Conservation (phyloP, 1,140 invertebrate species). For the Ladona fulva region DNA sequence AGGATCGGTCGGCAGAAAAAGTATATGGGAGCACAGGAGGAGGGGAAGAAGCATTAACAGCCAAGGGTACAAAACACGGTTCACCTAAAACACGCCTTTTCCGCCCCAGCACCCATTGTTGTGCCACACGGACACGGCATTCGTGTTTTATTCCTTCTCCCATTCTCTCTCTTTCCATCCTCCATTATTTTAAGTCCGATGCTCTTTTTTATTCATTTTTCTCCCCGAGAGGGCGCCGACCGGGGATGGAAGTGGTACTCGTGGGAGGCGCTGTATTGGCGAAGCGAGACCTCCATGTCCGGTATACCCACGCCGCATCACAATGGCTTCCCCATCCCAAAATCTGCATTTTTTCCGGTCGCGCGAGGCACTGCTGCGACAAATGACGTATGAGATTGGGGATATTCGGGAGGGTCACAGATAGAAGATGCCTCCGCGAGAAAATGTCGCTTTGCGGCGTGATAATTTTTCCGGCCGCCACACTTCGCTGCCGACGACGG, state of each 20-base stretch:
- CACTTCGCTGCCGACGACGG: too few species aligned
- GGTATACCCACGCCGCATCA: neutral
- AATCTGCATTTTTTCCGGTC: neutral
- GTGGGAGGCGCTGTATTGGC: neutral
- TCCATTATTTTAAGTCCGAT: neutral
- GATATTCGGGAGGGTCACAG: neutral
- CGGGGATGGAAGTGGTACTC: neutral
- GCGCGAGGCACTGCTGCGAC: neutral
- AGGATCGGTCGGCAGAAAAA: neutral
- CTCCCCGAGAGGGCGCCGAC: neutral
- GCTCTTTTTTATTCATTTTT: neutral
- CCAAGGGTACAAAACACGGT: constrained; percentile 7
- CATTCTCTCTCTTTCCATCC: neutral
- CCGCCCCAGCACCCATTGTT: constrained; percentile 5
- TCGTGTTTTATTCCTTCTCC: neutral
- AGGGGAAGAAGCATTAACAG: neutral
- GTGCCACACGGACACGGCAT: neutral
- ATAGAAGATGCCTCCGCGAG: neutral
- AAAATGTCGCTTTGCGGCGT: too few species aligned
- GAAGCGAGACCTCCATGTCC: neutral
- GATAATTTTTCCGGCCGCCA: too few species aligned
- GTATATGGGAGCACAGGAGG: neutral
- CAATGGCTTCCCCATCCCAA: neutral
- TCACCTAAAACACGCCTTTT: constrained; percentile 9
- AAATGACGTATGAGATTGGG: neutral